Evolutionary conservation across 2,888 invertebrate genomes (phyloP), one percentile per base, ranked within the genome.

Genomic region (Drosophila greeni): DNA sequence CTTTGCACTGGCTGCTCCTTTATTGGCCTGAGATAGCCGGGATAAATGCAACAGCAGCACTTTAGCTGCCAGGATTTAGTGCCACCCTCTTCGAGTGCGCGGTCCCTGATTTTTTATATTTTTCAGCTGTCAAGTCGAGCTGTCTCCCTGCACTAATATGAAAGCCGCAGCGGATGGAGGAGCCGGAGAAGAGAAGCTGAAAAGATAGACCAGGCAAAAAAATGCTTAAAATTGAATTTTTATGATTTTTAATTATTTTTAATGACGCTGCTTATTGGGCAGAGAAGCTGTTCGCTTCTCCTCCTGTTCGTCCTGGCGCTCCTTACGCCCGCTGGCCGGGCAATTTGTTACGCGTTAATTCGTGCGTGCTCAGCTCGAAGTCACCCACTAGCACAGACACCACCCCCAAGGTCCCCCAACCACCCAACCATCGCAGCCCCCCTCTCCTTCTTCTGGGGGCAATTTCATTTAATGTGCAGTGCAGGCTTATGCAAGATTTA

Each of bases 241-340:
- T 85, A 86, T 85, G 86, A 85, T 85, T 85, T 85, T 84, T 86
- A 86, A 85, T 85, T 85, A 85, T 85, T 86, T 86, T 86, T 86
- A 86, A 86, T 85, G 86, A 84, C 77, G 76, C 74, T 79, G 75
- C 84, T 86, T 85, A 83, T 83, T 85, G 81, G 59, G 43, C 47
- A 67, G 59, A 37, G 59, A 37, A 60, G 58, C 48, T 52, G 65
- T 58, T 60, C 49, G 7, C 24, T 3, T 20, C 5, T 18, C 24
- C 26, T 9, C 26, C 26, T 8, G 7, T 11, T 11, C 39, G 7
- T 57, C 43, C 33, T 24, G 1, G 8, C 20, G 14, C n/a, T 49
- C 58, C 47, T 52, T 65, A 42, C 57, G 52, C 64, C 69, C 67
- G 66, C 68, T 85, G 84, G 71, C 52, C 75, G 60, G 58, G 81